Evolutionary conservation across 1,140 invertebrate species (phyloP).

Genomic region (Drosophila nebulosa): DNA sequence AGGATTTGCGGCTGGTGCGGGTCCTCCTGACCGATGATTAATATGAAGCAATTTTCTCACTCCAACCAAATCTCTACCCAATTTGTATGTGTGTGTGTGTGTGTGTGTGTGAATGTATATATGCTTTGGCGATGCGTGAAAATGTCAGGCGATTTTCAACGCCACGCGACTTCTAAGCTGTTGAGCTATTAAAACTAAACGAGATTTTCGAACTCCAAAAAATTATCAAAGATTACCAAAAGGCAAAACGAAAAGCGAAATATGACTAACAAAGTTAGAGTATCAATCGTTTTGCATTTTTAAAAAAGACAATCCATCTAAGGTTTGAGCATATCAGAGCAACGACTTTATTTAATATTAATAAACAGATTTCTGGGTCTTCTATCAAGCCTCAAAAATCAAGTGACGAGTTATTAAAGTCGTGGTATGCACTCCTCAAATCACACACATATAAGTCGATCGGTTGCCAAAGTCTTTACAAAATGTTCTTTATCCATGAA

Average conservation of each 20-base stretch:
- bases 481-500: too few relatives aligned
- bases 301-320: too few relatives aligned
- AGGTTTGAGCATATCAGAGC: too few relatives aligned
- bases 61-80: background rate
- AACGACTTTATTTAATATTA: too few relatives aligned
- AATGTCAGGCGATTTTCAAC: slow-evolving; percentile 49
- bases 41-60: slow-evolving; percentile 56
- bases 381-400: too few relatives aligned
- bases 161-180: slow-evolving; percentile 17
- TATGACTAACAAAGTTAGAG: background rate
- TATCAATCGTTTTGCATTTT: too few relatives aligned
- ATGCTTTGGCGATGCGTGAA: slow-evolving; percentile 40
- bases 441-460: too few relatives aligned
- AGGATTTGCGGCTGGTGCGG: slow-evolving; percentile 52
- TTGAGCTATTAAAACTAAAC: slow-evolving; percentile 25
- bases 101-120: background rate
- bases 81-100: background rate
- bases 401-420: too few relatives aligned
- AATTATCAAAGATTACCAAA: slow-evolving; percentile 20
- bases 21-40: slow-evolving; percentile 54
- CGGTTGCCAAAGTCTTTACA: too few relatives aligned
- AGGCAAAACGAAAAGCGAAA: background rate
- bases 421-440: too few relatives aligned
- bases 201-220: background rate
- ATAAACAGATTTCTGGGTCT: too few relatives aligned